Conservation (phyloP, 1,140 invertebrate species). For the Drosophila equinoxialis region DNA sequence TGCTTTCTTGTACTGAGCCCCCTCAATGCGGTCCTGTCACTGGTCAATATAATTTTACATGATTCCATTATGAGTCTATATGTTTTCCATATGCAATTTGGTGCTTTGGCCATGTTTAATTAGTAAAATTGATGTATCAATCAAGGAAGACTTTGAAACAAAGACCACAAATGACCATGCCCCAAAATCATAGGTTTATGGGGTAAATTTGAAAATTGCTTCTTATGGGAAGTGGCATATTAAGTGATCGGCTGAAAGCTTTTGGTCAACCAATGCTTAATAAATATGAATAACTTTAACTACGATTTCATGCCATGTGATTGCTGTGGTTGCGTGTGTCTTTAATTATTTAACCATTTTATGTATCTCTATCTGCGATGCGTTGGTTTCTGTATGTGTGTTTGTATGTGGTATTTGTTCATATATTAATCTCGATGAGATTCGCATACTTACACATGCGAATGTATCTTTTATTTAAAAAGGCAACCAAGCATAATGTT, state of each 20-base stretch:
- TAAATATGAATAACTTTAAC: constrained; percentile 66
- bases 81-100: not conserved
- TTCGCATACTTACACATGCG: constrained; percentile 66
- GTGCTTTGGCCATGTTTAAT: constrained; percentile 64
- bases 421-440: constrained; percentile 9
- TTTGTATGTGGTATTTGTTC: constrained; percentile 5
- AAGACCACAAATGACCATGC: constrained; percentile 51
- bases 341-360: constrained; percentile 65
- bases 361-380: constrained; percentile 12
- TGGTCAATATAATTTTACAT: constrained; percentile 1
- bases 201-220: not conserved
- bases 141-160: constrained; percentile 59
- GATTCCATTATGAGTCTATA: not conserved
- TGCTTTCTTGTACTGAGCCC: not conserved
- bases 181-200: constrained; percentile 21
- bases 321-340: constrained; percentile 44
- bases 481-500: constrained; percentile 53
- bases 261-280: constrained; percentile 41
- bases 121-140: constrained; percentile 73
- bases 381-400: constrained; percentile 28
- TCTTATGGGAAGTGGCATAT: not conserved
- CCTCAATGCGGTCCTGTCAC: not conserved
- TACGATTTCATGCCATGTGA: constrained; percentile 44
- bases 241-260: constrained; percentile 16
- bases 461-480: constrained; percentile 62